Conservation (phyloP, 2,888 invertebrate species). For the Morpho deidamia region DNA sequence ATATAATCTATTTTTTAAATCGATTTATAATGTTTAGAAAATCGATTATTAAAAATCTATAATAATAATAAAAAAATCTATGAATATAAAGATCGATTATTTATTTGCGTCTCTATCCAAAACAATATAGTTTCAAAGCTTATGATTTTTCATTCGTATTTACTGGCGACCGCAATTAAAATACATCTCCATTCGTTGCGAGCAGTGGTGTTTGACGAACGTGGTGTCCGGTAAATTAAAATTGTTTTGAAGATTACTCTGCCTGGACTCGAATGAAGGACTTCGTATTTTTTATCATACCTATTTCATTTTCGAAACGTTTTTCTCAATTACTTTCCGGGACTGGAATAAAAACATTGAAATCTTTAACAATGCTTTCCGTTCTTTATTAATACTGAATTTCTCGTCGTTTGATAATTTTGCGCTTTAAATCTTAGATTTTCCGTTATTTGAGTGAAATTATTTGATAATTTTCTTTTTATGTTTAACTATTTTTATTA, state of each 20-base stretch:
- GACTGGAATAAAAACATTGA: background rate
- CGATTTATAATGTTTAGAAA: too few relatives aligned
- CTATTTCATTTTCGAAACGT: slow-evolving; percentile 21
- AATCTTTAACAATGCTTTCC: background rate
- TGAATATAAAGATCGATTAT: too few relatives aligned
- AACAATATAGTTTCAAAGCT: too few relatives aligned
- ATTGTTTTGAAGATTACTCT: slow-evolving; percentile 28
- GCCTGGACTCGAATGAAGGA: slow-evolving; percentile 19
- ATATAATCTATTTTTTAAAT: too few relatives aligned
- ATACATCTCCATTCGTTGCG: slow-evolving; percentile 21
- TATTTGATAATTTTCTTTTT: background rate
- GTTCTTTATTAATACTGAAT: background rate
- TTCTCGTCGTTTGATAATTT: too few relatives aligned
- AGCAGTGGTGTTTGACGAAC: slow-evolving; percentile 24
- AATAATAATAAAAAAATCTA: too few relatives aligned
- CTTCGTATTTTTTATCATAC: slow-evolving; percentile 22
- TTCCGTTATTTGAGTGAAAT: background rate
- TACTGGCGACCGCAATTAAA: slow-evolving; percentile 4
- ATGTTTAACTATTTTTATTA: background rate
- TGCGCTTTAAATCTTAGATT: too few relatives aligned
- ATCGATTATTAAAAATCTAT: too few relatives aligned
- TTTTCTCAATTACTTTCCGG: slow-evolving; percentile 7
- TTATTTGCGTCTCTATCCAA: too few relatives aligned
- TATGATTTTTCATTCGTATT: too few relatives aligned
- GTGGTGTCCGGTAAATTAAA: slow-evolving; percentile 29